Evolutionary conservation across 1,140 invertebrate species (phyloP).

Genomic region (Neodiprion virginianus): DNA sequence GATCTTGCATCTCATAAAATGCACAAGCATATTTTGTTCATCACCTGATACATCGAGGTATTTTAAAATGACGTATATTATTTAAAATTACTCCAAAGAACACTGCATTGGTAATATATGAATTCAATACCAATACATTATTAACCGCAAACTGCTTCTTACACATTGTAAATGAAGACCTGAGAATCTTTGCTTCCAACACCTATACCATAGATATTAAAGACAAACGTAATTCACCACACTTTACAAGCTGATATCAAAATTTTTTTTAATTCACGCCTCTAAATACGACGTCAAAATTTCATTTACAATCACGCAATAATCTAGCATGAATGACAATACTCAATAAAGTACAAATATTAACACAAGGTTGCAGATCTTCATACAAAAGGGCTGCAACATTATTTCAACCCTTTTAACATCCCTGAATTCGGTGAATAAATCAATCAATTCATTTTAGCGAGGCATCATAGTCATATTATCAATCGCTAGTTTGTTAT

Average conservation of each 20-base stretch:
- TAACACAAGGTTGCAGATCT: conserved; percentile 57
- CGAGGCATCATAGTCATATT: neutral
- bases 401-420: conserved; percentile 34
- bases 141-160: conserved; percentile 1
- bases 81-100: neutral
- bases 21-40: neutral
- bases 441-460: neutral
- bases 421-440: neutral
- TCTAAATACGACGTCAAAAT: neutral
- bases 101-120: neutral
- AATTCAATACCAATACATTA: neutral
- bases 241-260: neutral
- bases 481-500: neutral
- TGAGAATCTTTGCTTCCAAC: conserved; percentile 5
- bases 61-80: too few species aligned
- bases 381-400: conserved; percentile 62
- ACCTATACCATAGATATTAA: neutral
- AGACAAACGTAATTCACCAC: neutral
- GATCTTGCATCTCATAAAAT: neutral
- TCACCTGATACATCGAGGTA: neutral
- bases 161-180: conserved; percentile 9
- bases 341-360: conserved; percentile 43
- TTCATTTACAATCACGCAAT: conserved; percentile 5
- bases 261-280: neutral
- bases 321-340: conserved; percentile 25